A percentile compares a stretch with the other conserved stretches of the same genome.
phyloP scores from a whole-genome alignment of 1,140 invertebrate species.

The Delia radicum region DNA sequence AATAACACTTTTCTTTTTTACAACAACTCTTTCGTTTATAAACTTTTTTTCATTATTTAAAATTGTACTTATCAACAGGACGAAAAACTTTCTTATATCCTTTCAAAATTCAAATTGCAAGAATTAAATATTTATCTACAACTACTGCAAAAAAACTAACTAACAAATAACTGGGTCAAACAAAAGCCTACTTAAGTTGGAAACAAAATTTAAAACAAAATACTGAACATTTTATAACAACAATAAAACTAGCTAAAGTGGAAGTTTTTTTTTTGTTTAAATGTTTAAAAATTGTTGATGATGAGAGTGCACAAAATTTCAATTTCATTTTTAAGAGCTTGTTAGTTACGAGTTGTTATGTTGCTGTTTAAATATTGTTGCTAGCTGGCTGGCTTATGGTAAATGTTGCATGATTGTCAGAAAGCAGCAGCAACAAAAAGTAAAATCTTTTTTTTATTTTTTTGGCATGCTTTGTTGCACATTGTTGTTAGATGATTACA shows the following conservation, averaged over 20 bases:
- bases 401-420: slow-evolving; percentile 4
- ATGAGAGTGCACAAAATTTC: slow-evolving; percentile 9
- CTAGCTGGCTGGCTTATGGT: background rate
- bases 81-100: too few relatives aligned
- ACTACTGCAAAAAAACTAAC: too few relatives aligned
- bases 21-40: too few relatives aligned
- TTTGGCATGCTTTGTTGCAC: slow-evolving; percentile 11
- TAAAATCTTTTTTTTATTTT: background rate
- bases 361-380: background rate
- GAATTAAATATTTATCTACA: too few relatives aligned
- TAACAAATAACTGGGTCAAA: slow-evolving; percentile 14
- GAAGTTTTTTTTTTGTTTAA: background rate
- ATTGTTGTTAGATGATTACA: slow-evolving; percentile 6
- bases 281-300: background rate
- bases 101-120: too few relatives aligned
- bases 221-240: background rate
- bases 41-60: too few relatives aligned
- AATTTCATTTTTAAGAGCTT: slow-evolving; percentile 6
- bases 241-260: slow-evolving; percentile 4
- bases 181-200: background rate
- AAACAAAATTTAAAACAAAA: slow-evolving; percentile 5
- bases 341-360: background rate
- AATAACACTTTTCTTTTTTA: too few relatives aligned
- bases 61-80: too few relatives aligned
- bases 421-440: background rate